A percentile compares a stretch with the other conserved stretches of the same genome.
These are phyloP conservation scores for Prionailurus bengalensis DNA, from an alignment of 2,113 vertebrate genomes.

Conservation along the genomic window DNA sequence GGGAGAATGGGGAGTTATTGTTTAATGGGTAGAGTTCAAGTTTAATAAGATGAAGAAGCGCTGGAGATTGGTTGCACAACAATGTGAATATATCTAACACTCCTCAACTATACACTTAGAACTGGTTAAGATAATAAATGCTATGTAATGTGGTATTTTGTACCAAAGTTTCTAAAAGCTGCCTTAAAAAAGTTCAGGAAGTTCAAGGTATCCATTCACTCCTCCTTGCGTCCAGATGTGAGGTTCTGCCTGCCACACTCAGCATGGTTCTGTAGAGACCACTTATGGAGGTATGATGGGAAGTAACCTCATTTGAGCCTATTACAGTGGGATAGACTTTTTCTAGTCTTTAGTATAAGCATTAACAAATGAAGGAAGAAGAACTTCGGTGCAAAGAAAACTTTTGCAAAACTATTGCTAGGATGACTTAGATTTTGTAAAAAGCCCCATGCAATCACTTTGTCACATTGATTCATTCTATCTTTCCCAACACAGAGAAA, in stretches of 20 bases:
- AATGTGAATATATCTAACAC: not conserved
- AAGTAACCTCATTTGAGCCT: not conserved
- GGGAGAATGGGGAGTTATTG: not conserved
- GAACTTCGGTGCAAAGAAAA: not conserved
- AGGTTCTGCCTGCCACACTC: not conserved
- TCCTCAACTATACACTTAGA: not conserved
- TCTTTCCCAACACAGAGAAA: not conserved
- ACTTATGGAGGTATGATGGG: no score
- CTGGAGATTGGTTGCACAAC: not conserved
- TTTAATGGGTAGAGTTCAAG: not conserved
- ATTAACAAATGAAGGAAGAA: not conserved
- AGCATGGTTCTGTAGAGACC: not conserved
- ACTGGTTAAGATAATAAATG: not conserved
- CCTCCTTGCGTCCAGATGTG: not conserved
- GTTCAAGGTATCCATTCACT: not conserved
- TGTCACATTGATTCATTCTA: not conserved
- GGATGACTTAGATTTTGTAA: not conserved
- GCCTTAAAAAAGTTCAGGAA: not conserved
- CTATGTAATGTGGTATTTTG: not conserved
- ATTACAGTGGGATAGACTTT: not conserved
- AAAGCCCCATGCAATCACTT: not conserved
- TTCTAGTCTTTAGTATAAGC: not conserved
- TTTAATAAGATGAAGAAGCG: not conserved
- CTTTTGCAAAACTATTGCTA: not conserved
- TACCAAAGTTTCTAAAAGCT: not conserved